These are phyloP conservation scores for Pantherophis alleghaniensis DNA, from an alignment of 2,797 vertebrate species.

Conservation along the genomic window DNA sequence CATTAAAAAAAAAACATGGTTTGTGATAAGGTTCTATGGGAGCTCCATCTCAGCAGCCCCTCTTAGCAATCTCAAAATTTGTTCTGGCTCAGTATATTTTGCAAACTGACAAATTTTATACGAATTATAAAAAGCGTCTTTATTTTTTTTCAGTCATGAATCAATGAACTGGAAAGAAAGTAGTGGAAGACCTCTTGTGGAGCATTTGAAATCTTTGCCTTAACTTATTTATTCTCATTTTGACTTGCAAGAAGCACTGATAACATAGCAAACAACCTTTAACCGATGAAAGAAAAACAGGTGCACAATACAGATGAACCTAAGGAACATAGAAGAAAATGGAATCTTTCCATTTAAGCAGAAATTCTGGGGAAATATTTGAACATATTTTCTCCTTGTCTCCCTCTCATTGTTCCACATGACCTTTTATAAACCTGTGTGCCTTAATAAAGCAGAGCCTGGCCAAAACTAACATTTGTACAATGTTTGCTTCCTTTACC, in stretches of 20 bases:
- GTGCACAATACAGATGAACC: not conserved
- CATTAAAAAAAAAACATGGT: not conserved
- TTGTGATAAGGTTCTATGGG: not conserved
- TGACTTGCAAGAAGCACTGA: not conserved
- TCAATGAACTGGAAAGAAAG: not conserved
- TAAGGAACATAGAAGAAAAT: not conserved
- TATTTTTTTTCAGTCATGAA: not conserved
- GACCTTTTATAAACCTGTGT: conserved; percentile 20
- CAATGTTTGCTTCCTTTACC: conserved; percentile 8
- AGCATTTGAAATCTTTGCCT: not conserved
- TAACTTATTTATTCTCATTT: not conserved
- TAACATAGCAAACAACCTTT: not conserved
- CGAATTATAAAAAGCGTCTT: not conserved
- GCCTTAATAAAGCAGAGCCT: not conserved
- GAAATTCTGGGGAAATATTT: not conserved
- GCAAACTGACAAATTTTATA: not conserved
- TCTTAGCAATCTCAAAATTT: not conserved
- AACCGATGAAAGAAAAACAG: not conserved
- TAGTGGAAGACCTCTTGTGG: not conserved
- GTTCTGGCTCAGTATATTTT: not conserved
- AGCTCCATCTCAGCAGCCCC: not conserved
- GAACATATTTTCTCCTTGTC: not conserved
- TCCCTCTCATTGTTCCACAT: not conserved
- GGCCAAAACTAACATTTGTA: conserved; percentile 27
- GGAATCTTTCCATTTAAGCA: not conserved